Evolutionary conservation across 2,888 invertebrate species (phyloP).

Genomic region (Nymphalis urticae): DNA sequence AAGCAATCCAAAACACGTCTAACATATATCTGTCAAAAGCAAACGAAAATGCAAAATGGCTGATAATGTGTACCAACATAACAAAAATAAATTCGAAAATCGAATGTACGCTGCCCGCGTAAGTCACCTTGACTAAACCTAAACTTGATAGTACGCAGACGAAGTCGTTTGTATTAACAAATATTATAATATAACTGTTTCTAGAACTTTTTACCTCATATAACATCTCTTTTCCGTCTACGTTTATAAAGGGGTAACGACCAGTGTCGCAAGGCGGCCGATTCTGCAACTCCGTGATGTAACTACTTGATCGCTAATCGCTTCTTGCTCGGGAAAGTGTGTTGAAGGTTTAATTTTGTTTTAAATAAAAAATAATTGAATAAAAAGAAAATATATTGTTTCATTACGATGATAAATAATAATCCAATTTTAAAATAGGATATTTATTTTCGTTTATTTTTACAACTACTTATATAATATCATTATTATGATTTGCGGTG

Average conservation of each 20-base stretch:
- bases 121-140: too few species aligned
- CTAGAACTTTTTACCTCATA: conserved; percentile 18
- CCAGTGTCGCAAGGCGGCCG: conserved; percentile 54
- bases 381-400: neutral
- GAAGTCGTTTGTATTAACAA: neutral
- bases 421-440: too few species aligned
- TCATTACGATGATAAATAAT: neutral
- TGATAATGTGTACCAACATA: too few species aligned
- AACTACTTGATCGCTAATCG: conserved; percentile 46
- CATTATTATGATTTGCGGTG: too few species aligned
- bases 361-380: conserved; percentile 15
- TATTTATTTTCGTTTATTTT: too few species aligned
- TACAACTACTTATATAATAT: too few species aligned
- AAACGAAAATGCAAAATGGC: too few species aligned
- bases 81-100: too few species aligned
- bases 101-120: too few species aligned
- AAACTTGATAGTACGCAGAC: too few species aligned
- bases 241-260: conserved; percentile 42
- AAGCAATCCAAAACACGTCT: too few species aligned
- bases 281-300: conserved; percentile 59
- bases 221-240: conserved; percentile 32
- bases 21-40: too few species aligned
- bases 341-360: conserved; percentile 21
- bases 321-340: conserved; percentile 32
- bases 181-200: conserved; percentile 1